Evolutionary conservation across 2,113 vertebrate species (phyloP).

Genomic region (Acanthochromis polyacanthus): DNA sequence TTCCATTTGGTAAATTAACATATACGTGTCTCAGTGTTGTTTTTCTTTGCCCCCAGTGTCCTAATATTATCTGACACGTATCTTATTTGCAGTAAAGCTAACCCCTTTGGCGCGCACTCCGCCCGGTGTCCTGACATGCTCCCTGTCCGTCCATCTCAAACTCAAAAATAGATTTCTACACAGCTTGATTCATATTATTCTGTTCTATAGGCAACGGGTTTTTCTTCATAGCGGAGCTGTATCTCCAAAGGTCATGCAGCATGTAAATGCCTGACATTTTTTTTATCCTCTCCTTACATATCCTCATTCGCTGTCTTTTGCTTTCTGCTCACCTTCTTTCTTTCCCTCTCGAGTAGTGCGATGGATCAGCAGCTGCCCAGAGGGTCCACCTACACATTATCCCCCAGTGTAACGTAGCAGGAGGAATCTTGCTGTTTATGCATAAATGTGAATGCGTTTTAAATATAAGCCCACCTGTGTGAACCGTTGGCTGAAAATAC

Average conservation of each 20-base stretch:
- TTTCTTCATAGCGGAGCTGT: background rate
- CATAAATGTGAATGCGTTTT: conserved; percentile 26
- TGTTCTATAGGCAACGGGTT: conserved; percentile 15
- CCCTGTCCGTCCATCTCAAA: background rate
- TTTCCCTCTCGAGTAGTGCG: conserved; percentile 25
- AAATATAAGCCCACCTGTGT: conserved; percentile 26
- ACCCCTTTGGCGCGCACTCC: background rate
- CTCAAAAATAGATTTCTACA: conserved; percentile 44
- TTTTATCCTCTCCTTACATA: conserved; percentile 17
- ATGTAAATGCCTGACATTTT: conserved; percentile 33
- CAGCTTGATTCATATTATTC: conserved; percentile 45
- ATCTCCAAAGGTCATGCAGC: conserved; percentile 54
- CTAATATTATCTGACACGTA: too few relatives aligned
- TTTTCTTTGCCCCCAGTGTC: too few relatives aligned
- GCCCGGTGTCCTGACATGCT: background rate
- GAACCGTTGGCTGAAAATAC: conserved; percentile 37
- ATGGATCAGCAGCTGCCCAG: conserved; percentile 50
- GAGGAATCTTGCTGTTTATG: conserved; percentile 39
- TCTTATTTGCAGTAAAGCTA: background rate
- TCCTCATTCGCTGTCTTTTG: conserved; percentile 11
- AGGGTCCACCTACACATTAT: conserved; percentile 45
- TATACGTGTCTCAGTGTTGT: too few relatives aligned
- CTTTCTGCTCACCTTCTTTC: conserved; percentile 21
- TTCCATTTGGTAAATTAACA: too few relatives aligned
- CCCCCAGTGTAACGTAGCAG: conserved; percentile 27